Evolutionary conservation across 1,140 invertebrate species (phyloP).

Genomic region (Carcinoscorpius rotundicauda): DNA sequence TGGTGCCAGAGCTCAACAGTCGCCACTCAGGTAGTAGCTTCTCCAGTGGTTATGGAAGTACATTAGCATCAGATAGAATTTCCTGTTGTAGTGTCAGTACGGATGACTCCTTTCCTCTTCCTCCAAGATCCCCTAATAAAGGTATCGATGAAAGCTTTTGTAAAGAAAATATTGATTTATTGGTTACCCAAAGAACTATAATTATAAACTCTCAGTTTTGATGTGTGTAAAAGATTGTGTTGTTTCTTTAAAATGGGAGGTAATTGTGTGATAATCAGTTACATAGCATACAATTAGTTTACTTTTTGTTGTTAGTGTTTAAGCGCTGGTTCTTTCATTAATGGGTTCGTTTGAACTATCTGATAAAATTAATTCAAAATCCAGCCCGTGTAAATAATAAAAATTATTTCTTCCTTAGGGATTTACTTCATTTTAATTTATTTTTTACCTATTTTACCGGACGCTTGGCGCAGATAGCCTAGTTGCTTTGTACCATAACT

Average conservation of each 20-base stretch:
- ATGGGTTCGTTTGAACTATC: too few species aligned
- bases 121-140: slow-evolving; percentile 35
- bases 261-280: too few species aligned
- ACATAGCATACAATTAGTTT: too few species aligned
- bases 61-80: slow-evolving; percentile 45
- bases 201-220: not conserved
- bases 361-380: too few species aligned
- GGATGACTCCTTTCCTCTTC: slow-evolving; percentile 21
- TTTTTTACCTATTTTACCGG: too few species aligned
- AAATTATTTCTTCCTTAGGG: too few species aligned
- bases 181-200: slow-evolving; percentile 9
- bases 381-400: too few species aligned
- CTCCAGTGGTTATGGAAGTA: slow-evolving; percentile 44
- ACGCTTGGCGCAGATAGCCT: too few species aligned
- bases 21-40: slow-evolving; percentile 40
- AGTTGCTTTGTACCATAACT: too few species aligned
- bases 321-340: not conserved
- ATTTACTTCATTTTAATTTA: too few species aligned
- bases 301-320: not conserved
- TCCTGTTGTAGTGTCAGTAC: slow-evolving; percentile 30
- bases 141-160: slow-evolving; percentile 27
- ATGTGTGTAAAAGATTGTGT: not conserved
- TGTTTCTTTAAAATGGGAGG: not conserved
- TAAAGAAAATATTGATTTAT: not conserved
- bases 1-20: slow-evolving; percentile 50